Conservation (phyloP, 2,113 vertebrate genomes). For the Climacteris rufus region DNA sequence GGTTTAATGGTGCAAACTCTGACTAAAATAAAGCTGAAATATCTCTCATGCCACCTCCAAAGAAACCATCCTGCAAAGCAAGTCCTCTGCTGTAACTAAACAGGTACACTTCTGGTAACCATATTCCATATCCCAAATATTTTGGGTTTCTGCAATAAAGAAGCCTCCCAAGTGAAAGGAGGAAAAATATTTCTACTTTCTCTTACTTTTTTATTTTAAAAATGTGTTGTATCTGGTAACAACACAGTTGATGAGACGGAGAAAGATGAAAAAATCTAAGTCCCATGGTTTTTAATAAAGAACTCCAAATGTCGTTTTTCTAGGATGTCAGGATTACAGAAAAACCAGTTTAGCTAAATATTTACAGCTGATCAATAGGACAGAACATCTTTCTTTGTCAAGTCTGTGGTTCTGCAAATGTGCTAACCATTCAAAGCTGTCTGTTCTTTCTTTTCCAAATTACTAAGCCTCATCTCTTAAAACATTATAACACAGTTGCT, state of each 20-base stretch:
- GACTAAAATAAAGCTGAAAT: background rate
- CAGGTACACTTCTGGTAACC: background rate
- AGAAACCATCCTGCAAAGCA: background rate
- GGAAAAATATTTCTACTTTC: background rate
- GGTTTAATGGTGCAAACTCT: background rate
- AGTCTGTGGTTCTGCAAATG: background rate
- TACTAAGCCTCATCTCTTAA: background rate
- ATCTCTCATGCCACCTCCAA: background rate
- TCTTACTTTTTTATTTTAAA: background rate
- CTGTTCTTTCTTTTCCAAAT: background rate
- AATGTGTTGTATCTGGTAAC: background rate
- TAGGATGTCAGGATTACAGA: background rate
- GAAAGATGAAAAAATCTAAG: background rate
- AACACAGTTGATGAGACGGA: background rate
- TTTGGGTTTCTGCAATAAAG: background rate
- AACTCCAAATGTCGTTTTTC: background rate
- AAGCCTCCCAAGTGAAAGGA: background rate
- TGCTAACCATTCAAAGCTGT: background rate
- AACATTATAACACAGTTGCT: background rate
- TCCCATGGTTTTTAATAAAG: background rate
- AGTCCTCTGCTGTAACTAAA: background rate
- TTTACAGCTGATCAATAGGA: background rate
- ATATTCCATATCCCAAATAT: background rate
- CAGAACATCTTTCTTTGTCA: background rate
- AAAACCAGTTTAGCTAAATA: background rate